Conservation (phyloP, 64 coral and sea anemone genomes). For the Dendrophyllia cribrosa region DNA sequence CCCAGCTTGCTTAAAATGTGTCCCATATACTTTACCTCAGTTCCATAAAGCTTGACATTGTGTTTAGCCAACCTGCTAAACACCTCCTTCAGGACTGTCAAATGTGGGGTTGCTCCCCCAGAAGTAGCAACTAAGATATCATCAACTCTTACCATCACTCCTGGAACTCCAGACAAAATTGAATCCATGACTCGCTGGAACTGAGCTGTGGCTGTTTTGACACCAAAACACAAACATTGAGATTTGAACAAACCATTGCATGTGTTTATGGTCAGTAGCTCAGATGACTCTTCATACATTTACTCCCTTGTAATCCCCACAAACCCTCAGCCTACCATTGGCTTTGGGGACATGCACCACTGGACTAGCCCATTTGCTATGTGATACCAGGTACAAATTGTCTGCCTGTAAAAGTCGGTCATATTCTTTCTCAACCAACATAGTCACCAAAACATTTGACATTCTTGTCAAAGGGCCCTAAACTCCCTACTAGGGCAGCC, state of each 20-base stretch:
- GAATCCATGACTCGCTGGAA: not conserved
- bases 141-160: too few relatives aligned
- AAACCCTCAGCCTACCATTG: constrained; percentile 1
- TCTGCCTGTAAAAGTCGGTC: constrained; percentile 32
- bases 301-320: constrained; percentile 23
- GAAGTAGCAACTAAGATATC: too few relatives aligned
- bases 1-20: too few relatives aligned
- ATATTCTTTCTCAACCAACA: constrained; percentile 29
- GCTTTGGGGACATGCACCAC: constrained; percentile 33
- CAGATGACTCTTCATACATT: too few relatives aligned
- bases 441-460: constrained; percentile 47
- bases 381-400: constrained; percentile 13
- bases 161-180: too few relatives aligned
- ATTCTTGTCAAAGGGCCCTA: constrained; percentile 42
- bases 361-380: constrained; percentile 16
- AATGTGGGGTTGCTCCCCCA: too few relatives aligned
- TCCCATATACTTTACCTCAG: too few relatives aligned
- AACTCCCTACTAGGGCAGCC: constrained; percentile 27
- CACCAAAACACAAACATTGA: constrained; percentile 6
- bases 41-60: too few relatives aligned
- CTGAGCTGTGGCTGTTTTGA: constrained; percentile 26
- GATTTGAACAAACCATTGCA: too few relatives aligned
- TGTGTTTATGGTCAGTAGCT: too few relatives aligned
- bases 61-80: too few relatives aligned
- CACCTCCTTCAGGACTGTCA: too few relatives aligned